A percentile compares a stretch with the other conserved stretches of the same genome.
These are phyloP conservation scores for Lasioglossum zephyrum DNA, from an alignment of 2,888 invertebrate genomes.

Conservation along the genomic window DNA sequence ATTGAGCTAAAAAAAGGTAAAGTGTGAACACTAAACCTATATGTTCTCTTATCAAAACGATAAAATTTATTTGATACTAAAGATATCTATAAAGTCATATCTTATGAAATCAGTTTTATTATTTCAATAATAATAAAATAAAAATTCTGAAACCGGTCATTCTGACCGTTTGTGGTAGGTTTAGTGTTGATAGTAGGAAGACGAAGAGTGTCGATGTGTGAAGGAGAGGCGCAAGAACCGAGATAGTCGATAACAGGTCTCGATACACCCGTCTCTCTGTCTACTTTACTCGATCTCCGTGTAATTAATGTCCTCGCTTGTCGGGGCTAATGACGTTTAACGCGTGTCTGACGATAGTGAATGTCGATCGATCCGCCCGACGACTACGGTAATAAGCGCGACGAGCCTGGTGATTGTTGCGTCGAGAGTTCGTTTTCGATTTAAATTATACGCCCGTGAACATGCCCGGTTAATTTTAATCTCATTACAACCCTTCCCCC, in stretches of 20 bases:
- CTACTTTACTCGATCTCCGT: conserved; percentile 73
- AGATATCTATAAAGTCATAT: too few relatives aligned
- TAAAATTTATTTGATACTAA: too few relatives aligned
- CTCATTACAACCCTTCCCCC: conserved; percentile 2
- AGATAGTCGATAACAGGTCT: conserved; percentile 37
- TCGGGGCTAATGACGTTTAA: conserved; percentile 77
- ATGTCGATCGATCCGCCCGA: conserved; percentile 67
- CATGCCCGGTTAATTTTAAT: conserved; percentile 29
- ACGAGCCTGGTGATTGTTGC: conserved; percentile 1
- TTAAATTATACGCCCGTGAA: conserved; percentile 42
- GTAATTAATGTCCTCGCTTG: conserved; percentile 79
- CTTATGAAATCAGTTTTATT: too few relatives aligned
- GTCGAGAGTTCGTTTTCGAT: conserved; percentile 37
- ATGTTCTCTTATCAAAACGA: too few relatives aligned
- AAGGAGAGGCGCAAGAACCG: conserved; percentile 20
- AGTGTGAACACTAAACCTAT: too few relatives aligned
- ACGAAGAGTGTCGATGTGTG: conserved; percentile 27
- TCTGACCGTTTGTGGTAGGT: too few relatives aligned
- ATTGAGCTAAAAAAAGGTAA: too few relatives aligned
- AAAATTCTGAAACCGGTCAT: too few relatives aligned
- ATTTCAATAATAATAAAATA: too few relatives aligned
- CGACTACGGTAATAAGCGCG: conserved; percentile 64
- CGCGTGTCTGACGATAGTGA: conserved; percentile 72
- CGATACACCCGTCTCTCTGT: conserved; percentile 59
- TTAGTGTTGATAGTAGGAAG: neutral